A percentile compares a stretch with the other conserved stretches of the same genome.
phyloP scores from a whole-genome alignment of 2,797 vertebrate genomes.

The Galagoides demidoff region DNA sequence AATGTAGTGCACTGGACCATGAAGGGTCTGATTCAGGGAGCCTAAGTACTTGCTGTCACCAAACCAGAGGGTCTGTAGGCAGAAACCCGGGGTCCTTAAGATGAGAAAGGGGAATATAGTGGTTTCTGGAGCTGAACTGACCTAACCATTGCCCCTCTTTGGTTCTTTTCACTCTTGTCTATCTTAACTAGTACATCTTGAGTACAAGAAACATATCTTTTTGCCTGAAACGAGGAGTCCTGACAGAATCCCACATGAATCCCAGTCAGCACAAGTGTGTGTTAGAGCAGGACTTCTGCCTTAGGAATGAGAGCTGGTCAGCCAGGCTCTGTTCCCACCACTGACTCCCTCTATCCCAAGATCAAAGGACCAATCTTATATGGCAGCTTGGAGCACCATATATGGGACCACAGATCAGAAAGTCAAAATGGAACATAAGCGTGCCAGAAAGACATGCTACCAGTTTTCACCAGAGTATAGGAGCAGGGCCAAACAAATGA shows the following conservation, averaged over 20 bases:
- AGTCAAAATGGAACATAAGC: not conserved
- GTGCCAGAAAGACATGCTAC: not conserved
- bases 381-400: not conserved
- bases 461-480: not conserved
- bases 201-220: not conserved
- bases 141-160: rapidly evolving
- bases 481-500: not conserved
- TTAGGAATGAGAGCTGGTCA: not conserved
- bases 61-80: not conserved
- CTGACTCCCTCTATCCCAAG: not conserved
- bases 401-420: not conserved
- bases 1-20: not conserved
- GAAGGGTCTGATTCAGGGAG: not conserved
- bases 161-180: not conserved
- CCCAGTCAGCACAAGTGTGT: not conserved
- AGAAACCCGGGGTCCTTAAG: rapidly evolving
- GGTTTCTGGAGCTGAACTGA: not conserved
- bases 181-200: not conserved
- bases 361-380: not conserved
- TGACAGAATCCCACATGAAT: not conserved
- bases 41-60: not conserved
- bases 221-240: not conserved
- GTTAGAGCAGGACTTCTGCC: not conserved
- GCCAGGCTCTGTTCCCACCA: not conserved
- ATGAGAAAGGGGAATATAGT: not conserved